Evolutionary conservation across 2,888 invertebrate genomes (phyloP), one percentile per base, ranked within the genome.

Genomic region (Conistra vaccinii): DNA sequence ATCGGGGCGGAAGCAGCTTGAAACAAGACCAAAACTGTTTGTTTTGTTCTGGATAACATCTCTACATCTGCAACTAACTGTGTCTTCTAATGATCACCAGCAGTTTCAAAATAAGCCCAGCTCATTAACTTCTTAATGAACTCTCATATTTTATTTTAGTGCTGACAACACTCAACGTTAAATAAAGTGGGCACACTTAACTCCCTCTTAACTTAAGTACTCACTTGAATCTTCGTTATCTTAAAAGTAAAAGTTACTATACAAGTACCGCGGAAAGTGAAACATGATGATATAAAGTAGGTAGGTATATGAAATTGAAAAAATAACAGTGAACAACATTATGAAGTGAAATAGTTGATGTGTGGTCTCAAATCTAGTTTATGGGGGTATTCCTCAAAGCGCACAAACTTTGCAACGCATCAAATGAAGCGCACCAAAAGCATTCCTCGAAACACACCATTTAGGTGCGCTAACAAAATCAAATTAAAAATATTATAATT

Each of bases 241-340:
- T 51, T 73, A 82, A 83, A 82, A 82, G 82, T 82, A 82, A 82
- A 82, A 83, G 82, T 83, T 68, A 80, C 76, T 70, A 3, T 63
- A 48, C 66, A 53, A 70, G 84, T 80, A 26, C 26, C n/a, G 62
- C 62, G 29, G 55, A 83, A 76, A 83, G 84, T 72, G 67, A 80
- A 82, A 63, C 67, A 83, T 53, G 23, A 29, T 57, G 57, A 26
- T 67, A 67, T 39, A 62, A 74, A 65, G 2, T n/a, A 55, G 53
- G 23, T 73, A 20, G 29, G 66, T 42, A 67, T 67, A 35, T 53
- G 26, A 63, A 73, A 45, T 26, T 32, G 39, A 69, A 61, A 61
- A 63, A 60, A 76, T 9, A 20, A 17, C 14, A 20, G 9, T 17
- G 3, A 17, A 17, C 17, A 3, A 17, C 17, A 61, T 26, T 26